Evolutionary conservation across 1,140 invertebrate genomes (phyloP), one percentile per base, ranked within the genome.

Genomic region (Cephus cinctus): DNA sequence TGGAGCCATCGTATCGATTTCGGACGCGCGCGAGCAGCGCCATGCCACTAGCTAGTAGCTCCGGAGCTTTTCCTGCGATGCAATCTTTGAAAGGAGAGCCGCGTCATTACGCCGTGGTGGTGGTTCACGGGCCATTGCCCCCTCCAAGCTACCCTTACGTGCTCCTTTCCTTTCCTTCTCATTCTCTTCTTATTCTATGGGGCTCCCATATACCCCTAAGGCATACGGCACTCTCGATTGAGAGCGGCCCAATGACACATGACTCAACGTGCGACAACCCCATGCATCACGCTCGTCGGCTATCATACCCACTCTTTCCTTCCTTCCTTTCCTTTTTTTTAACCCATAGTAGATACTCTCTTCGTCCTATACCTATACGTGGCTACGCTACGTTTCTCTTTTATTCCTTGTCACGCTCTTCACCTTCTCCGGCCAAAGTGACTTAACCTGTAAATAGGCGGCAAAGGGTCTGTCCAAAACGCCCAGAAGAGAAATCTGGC

Each of bases 61-160:
- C 63, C 56, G 52, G 56, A 68, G 71, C 69, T 73, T 75, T 75
- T 75, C 69, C 71, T 69, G 64, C 68, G 71, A 74, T 75, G 73
- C 71, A 75, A 75, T 76, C 73, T 76, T 74, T 73, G 72, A 76
- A 77, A 76, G 65, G 69, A 76, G 75, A 75, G 64, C 67, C 72
- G 75, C 75, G 66, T 77, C 75, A 77, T 77, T 77, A 76, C 71
- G 66, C 59, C 65, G 59, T 62, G 55, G 67, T 61, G 62, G 68
- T 65, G 63, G 68, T 75, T 75, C 69, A 75, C 68, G 72, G 71
- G 56, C 72, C 73, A 76, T 75, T 76, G 71, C 69, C 61, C 62
- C 59, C 54, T 49, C 63, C 57, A 19, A 43, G 49, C 59, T 52
- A 59, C 59, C 42, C 40, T 43, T 42, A 53, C 42, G 25, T 45